Evolutionary conservation across 2,113 vertebrate species (phyloP), one percentile per base, ranked within the genome.

Genomic region (Archocentrus centrarchus): DNA sequence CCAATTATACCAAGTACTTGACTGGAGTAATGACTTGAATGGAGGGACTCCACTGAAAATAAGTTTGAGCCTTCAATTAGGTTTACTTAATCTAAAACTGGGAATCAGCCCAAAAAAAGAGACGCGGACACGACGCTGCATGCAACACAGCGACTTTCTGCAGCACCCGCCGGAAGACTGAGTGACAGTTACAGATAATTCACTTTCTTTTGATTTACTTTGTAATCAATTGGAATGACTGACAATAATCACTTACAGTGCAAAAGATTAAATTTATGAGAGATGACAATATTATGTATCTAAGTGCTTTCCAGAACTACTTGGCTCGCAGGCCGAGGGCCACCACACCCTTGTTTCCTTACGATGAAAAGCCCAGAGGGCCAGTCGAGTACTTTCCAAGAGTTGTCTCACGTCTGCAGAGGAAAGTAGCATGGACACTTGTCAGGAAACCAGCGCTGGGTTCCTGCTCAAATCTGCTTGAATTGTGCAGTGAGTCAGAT

Each of bases 381-480:
- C 88, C 79, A 58, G 81, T 63, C 10, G 77, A 88, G 88, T 59
- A 83, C 83, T 88, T 93, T 92, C 92, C 90, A 91, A 88, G 84
- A 90, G 86, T 77, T 91, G 93, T 91, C 92, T 94, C 79, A 88
- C 76, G 91, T 92, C 93, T 93, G 89, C 80, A 82, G 83, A 93
- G 93, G 84, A 94, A 95, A 94, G 89, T 87, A 89, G 85, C 91
- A 89, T 3, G 80, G 94, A 92, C 92, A 90, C 83, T 92, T 89
- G 89, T 93, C 92, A 92, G 88, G 90, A 94, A 95, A 92, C 82
- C 81, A 88, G 82, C 61, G 2, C 77, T 22, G 73, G 78, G 86
- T 84, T 90, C 59, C 76, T 85, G 88, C 87, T 90, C 39, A 6
- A 85, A 89, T 94, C 87, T 90, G 83, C 84, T 83, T 66, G 37